Evolutionary conservation across 1,140 invertebrate genomes (phyloP), one percentile per base, ranked within the genome.

Genomic region (Trichoplusia ni): DNA sequence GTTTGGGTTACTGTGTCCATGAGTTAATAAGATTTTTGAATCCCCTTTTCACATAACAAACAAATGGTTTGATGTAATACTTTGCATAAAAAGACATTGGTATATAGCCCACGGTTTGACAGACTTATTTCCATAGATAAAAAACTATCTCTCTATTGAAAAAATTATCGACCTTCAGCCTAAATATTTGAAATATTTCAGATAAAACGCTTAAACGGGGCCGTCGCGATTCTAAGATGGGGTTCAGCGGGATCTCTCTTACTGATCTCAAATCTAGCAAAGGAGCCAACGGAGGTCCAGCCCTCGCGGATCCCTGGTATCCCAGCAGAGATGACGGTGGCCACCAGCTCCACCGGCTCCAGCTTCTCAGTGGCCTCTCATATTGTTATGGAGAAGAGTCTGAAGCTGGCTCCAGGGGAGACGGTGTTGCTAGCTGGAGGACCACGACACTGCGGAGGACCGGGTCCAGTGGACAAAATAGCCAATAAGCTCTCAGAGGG

Each of bases 391-490:
- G 81, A 83, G n/a, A 90, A 84, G 44, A 18, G 44, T 0, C n/a
- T 90, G 2, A 83, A 73, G 58, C 51, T 91, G n/a, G 44, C 38
- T 7, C 70, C 81, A 6, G 87, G 90, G 5, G 86, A 89, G 62
- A 62, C 81, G 1, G 35, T 87, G 0, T 73, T 91, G 0, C 47
- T 90, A 4, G 79, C 65, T 14, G 88, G 84, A 21, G 64, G 75
- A 1, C 79, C 84, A 0, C 75, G 87, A 29, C 84, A 89, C 18
- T 91, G 90, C 21, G 81, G 79, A 2, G 86, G 86, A 0, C 82
- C 88, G 0, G 87, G 89, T 0, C 90, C 90, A 0, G 86, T 91
- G 0, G 87, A 90, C 44, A 90, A 87, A 54, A 91, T 91, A 23
- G 73, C 89, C 14, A 86, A 42, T 40, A 91, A 89, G 66, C 54